These are phyloP conservation scores for Circaetus gallicus DNA, from an alignment of 2,113 vertebrate genomes.

Conservation along the genomic window DNA sequence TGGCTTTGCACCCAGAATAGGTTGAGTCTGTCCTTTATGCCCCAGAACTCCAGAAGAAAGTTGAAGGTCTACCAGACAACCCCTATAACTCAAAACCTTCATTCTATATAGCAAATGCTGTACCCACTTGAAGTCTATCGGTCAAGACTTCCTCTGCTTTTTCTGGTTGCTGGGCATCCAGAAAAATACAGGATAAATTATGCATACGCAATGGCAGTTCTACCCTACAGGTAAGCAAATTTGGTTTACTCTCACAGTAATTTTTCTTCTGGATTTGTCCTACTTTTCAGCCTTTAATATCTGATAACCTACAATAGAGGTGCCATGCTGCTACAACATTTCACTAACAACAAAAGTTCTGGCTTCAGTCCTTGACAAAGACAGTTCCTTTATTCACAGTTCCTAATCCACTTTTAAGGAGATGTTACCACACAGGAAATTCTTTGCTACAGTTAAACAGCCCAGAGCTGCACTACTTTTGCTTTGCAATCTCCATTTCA, in stretches of 20 bases:
- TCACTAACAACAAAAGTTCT: not conserved
- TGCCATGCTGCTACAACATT: not conserved
- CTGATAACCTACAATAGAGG: not conserved
- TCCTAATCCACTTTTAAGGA: not conserved
- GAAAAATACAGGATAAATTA: not conserved
- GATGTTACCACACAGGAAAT: not conserved
- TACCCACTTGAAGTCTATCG: not conserved
- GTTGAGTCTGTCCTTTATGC: not conserved
- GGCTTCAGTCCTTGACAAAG: not conserved
- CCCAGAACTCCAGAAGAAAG: not conserved
- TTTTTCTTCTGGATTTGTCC: not conserved
- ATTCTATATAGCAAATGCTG: not conserved
- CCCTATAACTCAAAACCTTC: not conserved
- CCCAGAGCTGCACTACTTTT: not conserved
- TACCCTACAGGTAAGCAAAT: not conserved
- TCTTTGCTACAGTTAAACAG: not conserved
- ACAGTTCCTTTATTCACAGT: not conserved
- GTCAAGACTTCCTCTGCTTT: not conserved
- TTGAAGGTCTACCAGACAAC: not conserved
- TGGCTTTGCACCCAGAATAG: not conserved
- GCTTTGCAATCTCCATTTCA: not conserved
- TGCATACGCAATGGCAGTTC: rapidly evolving
- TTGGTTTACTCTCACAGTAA: not conserved
- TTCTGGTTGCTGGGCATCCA: not conserved
- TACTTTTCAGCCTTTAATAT: not conserved